Evolutionary conservation across 23 tunicate species (phyloP), one percentile per base, ranked within the genome.

Genomic region (Clavelina lepadiformis): DNA sequence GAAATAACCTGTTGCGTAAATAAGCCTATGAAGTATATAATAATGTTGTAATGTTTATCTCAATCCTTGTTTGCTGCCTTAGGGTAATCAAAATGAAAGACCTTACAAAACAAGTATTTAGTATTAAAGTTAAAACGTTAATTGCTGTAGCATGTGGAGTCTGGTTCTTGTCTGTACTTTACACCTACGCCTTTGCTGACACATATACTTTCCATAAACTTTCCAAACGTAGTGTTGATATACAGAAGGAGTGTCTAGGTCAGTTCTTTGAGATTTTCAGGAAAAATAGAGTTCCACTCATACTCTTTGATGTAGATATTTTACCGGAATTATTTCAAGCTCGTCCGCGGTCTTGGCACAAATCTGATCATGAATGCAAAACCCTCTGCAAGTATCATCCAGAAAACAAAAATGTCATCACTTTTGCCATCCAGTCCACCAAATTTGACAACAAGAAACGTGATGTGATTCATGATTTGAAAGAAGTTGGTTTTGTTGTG

Each of bases 361-460:
- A 50, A 0, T 64, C 79, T 22, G 71, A 56, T 0, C 82, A 86
- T 56, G 35, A 75, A 47, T 86, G 95, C 59, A 70, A 80, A 45
- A 71, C 78, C 0, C 37, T 86, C 7, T 86, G 95, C 64, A 86
- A 86, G 58, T 81, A 62, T 58, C 85, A 86, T 57, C 85, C 85
- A 38, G 80, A 86, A 28, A 79, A 75, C 34, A 86, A 86, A 63
- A 86, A 86, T 58, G 74, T 86, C 21, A 65, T 86, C 2, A 70
- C 95, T 0, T 86, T 86, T 66, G 95, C 95, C 0, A 41, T 86
- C 28, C 56, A 79, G 65, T 75, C 71, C 15, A 18, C 73, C 19
- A 57, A 72, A 15, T 78, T 86, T 56, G 71, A 70, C 29, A 73
- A 53, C 3, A 56, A 57, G 35, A 62, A 86, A 21, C 79, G 72